Evolutionary conservation across 2,888 invertebrate species (phyloP).

Genomic region (Himalopsyche anomala): DNA sequence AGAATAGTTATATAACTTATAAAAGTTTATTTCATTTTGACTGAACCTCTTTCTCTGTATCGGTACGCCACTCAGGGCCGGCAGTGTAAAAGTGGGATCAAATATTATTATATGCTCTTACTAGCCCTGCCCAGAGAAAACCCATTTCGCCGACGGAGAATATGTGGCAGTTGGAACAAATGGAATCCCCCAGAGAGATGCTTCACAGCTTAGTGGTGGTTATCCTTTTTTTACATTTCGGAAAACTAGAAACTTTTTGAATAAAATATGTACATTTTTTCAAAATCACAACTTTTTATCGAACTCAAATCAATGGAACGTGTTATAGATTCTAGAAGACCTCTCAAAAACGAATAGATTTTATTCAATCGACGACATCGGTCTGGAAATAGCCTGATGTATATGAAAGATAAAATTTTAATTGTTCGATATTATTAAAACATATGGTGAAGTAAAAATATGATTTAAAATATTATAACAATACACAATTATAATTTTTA

Average conservation of each 20-base stretch:
- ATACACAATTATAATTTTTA: too few species aligned
- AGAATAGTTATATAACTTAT: too few species aligned
- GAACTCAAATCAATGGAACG: not conserved
- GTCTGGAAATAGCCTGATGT: too few species aligned
- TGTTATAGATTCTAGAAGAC: too few species aligned
- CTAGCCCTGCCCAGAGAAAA: conserved; percentile 22
- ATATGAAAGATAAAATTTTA: too few species aligned
- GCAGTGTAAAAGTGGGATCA: conserved; percentile 50
- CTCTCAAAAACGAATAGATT: too few species aligned
- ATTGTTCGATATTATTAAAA: too few species aligned
- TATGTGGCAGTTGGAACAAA: conserved; percentile 50
- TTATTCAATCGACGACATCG: too few species aligned
- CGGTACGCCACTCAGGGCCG: too few species aligned
- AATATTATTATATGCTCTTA: conserved; percentile 55
- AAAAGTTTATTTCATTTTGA: too few species aligned
- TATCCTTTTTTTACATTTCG: conserved; percentile 19
- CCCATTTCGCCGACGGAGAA: conserved; percentile 33
- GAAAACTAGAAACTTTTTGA: not conserved
- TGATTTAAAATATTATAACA: too few species aligned
- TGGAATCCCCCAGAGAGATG: conserved; percentile 8
- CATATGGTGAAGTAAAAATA: too few species aligned
- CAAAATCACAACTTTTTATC: not conserved
- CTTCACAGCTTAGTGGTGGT: conserved; percentile 2
- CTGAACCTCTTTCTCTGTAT: not conserved
- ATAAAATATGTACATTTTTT: not conserved